These are phyloP conservation scores for Drosophila nr. perissopoda DNA, from an alignment of 2,888 invertebrate genomes.

Conservation along the genomic window DNA sequence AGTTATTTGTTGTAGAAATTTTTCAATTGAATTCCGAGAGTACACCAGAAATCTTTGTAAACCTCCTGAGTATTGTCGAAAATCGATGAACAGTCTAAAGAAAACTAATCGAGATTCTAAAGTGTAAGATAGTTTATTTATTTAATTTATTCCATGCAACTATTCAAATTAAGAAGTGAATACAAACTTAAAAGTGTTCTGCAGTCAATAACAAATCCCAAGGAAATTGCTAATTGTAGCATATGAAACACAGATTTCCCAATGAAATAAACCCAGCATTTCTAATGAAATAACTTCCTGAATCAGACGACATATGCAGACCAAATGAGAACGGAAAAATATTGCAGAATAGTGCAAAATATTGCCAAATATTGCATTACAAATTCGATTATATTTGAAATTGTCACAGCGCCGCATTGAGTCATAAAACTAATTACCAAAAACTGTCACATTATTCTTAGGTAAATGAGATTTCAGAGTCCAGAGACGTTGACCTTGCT, in stretches of 20 bases:
- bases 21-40: background rate
- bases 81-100: background rate
- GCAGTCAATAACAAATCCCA: background rate
- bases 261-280: constrained; percentile 27
- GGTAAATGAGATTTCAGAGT: constrained; percentile 24
- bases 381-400: constrained; percentile 26
- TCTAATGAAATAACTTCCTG: background rate
- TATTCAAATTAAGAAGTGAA: background rate
- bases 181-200: too few relatives aligned
- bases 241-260: constrained; percentile 42
- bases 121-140: background rate
- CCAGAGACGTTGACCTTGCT: constrained; percentile 62
- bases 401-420: constrained; percentile 40
- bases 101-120: background rate
- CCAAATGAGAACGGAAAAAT: constrained; percentile 38
- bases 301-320: constrained; percentile 41
- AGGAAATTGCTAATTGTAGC: background rate
- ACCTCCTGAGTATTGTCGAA: background rate
- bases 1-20: background rate
- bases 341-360: constrained; percentile 7
- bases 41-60: background rate
- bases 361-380: constrained; percentile 36
- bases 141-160: background rate
- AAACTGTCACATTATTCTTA: constrained; percentile 44
- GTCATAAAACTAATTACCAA: constrained; percentile 66